Evolutionary conservation across 2,113 vertebrate genomes (phyloP), one percentile per base, ranked within the genome.

Genomic region (Anguilla japonica): DNA sequence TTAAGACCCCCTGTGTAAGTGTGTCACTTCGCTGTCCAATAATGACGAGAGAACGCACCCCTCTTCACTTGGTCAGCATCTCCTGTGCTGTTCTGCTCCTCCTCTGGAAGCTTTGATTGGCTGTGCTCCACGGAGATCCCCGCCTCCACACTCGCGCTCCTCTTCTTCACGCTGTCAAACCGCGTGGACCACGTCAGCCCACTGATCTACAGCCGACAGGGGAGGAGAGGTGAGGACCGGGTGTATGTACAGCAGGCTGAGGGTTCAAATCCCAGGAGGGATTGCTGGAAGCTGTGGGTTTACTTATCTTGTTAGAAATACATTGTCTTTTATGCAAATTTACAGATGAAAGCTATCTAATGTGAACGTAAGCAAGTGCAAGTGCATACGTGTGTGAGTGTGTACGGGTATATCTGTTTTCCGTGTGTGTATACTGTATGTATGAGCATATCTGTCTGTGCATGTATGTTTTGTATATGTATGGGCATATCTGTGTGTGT

Each of bases 131-230:
- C 88, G 78, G 86, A 81, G 43, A 40, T 88, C 86, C 56, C 91
- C 53, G 88, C 87, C 79, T 92, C 86, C 29, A 85, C 87, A 2
- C 29, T 56, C 11, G 87, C 85, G 67, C 83, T 86, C 5, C 41
- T 85, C 83, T 91, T 88, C 43, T 92, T 91, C 83, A 91, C 91
- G 16, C 91, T 81, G 80, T 75, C 93, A 75, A 89, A 96, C 93
- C 96, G 96, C 0, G 97, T 99, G 91, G 96, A 98, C 98, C 98
- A 99, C 53, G 97, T 99, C 46, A 99, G 95, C 6, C 94, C 96
- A 63, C 92, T 96, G 41, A 99, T 88, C 98, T 99, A 91, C 50
- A 40, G 82, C 63, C 34, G 60, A 83, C 3, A n/a, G 0, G 60
- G 60, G 60, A 39, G 88, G 20, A 60, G 29, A 81, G 41, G 50